These are phyloP conservation scores for Carcharodon carcharias DNA, from an alignment of 2,797 vertebrate species.

Conservation along the genomic window DNA sequence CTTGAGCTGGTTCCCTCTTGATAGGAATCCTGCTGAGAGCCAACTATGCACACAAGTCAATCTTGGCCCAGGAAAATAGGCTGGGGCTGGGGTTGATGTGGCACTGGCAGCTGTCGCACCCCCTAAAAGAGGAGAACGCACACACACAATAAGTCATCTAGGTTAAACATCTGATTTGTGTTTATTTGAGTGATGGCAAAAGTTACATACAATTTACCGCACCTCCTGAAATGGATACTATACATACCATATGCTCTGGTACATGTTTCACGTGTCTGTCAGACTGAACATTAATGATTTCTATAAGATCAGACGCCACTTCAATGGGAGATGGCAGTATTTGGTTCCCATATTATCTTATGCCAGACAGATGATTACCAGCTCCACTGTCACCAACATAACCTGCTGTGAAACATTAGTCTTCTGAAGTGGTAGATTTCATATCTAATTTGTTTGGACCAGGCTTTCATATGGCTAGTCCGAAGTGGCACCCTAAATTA, in stretches of 20 bases:
- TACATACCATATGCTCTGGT: not conserved
- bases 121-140: not conserved
- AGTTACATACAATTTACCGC: not conserved
- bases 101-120: not conserved
- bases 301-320: not conserved
- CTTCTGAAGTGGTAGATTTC: not conserved
- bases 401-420: not conserved
- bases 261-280: not conserved
- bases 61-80: not conserved
- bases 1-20: not conserved
- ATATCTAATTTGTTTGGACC: not conserved
- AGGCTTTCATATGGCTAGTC: not conserved
- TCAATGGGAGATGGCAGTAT: not conserved
- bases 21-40: not conserved
- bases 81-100: not conserved
- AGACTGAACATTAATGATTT: not conserved
- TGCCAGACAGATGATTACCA: not conserved
- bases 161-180: not conserved
- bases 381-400: not conserved
- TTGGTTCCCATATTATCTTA: not conserved
- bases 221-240: not conserved
- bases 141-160: not conserved
- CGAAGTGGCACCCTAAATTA: not conserved
- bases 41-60: not conserved
- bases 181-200: not conserved